Base-by-base conservation (phyloP, 2,797 vertebrate genomes). In the Tamandua tetradactyla region DNA sequence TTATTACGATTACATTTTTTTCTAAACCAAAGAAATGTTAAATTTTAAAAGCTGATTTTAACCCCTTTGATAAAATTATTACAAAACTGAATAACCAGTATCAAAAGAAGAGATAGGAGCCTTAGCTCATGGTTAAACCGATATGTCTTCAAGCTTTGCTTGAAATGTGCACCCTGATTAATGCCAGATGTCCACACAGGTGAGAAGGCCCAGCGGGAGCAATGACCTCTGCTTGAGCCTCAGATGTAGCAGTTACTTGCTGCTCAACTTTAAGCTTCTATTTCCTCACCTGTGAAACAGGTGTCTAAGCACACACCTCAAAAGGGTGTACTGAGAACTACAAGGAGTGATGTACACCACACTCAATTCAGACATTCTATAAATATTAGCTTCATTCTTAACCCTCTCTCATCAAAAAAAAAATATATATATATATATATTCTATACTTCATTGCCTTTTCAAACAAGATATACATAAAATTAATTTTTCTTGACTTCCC, bases 401-500 rank as follows among this genome's bases (percentile, higher is more conserved):
- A 84, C 17, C 47, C 62, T 61, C 52, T n/a, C 11, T 87, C 1
- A 52, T 37, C 52, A 37, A 92, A 82, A 69, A 62, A 64, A 61
- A 74, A 13, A 74, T 32, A 76, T 4, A 22, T 1, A 78, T 62
- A 62, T 62, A 62, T 32, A 12, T 66, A n/a, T 7, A 27, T 15
- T 49, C 44, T 72, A 30, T 6, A 64, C 18, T 64, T 81, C 8
- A 27, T 1, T 71, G n/a, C 14, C 72, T 89, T 94, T 27, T 82
- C 78, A 95, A 92, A 72, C 13, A 89, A 81, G 15, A 89, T 66
- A 85, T 22, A 82, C 64, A 64, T 59, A 83, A 79, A 95, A 87
- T 87, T 76, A 93, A 68, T 42, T 57, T 93, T 42, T 44, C n/a
- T 66, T 87, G 52, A 47, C 35, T 91, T 79, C 32, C 55, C n/a